Conservation (phyloP, 2,888 invertebrate genomes). For the Rhimphoctona megacephalus region DNA sequence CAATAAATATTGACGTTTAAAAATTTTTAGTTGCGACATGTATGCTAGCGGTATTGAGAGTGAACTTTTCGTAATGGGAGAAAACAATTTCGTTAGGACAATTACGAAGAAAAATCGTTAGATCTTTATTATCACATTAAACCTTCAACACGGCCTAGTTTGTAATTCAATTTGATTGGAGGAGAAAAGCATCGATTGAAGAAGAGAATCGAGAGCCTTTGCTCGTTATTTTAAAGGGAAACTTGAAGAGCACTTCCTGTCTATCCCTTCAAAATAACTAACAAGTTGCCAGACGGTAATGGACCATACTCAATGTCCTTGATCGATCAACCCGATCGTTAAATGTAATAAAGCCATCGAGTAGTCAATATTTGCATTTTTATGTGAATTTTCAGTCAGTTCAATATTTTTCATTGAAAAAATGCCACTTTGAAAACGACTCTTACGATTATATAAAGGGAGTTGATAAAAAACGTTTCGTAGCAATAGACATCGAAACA, state of each 20-base stretch:
- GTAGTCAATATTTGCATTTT: not conserved
- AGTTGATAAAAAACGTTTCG: not conserved
- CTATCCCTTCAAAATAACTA: conserved; percentile 13
- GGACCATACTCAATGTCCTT: conserved; percentile 37
- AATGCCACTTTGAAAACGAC: not conserved
- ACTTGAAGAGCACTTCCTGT: conserved; percentile 41
- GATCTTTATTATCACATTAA: not conserved
- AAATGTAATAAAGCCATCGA: conserved; percentile 29
- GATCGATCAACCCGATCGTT: conserved; percentile 8
- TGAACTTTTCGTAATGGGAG: not conserved
- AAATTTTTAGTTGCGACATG: not conserved
- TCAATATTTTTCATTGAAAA: not conserved
- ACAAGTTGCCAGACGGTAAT: conserved; percentile 27
- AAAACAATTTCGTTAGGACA: not conserved
- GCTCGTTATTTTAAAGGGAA: conserved; percentile 61
- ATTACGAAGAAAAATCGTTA: not conserved
- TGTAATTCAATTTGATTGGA: conserved; percentile 50
- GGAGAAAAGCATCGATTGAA: conserved; percentile 31
- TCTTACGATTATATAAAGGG: not conserved
- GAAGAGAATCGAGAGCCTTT: conserved; percentile 16
- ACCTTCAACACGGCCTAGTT: not conserved
- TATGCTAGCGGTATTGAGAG: not conserved
- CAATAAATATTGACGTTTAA: not conserved
- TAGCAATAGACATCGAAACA: not conserved
- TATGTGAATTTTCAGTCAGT: not conserved